Evolutionary conservation across 2,888 invertebrate species (phyloP), one percentile per base, ranked within the genome.

Genomic region (Drosophila putrida): DNA sequence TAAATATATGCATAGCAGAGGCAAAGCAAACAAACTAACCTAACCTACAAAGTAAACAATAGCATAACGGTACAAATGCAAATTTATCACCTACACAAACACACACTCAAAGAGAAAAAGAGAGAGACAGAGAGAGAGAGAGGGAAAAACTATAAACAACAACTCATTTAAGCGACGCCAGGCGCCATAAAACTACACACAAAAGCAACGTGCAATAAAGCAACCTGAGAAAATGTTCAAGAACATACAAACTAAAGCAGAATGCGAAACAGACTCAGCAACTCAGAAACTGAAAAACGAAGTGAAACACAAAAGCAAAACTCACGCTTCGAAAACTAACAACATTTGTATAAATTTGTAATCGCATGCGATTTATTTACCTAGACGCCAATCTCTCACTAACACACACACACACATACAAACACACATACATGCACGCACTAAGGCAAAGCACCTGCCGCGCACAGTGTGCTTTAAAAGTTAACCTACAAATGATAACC

Each of bases 1-100:
- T 83, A 83, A 89, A 88, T 84, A 78, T 70, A 75, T 71, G 54
- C 57, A 47, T 39, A 65, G 59, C 61, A 51, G 35, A 63, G 65
- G 31, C 54, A 59, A 55, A 49, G 51, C 76, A 75, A 82, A 75
- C 80, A 82, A 89, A 85, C 88, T 82, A 85, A 88, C 83, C 88
- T 82, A 85, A 88, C 83, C 82, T 73, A 79, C 80, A 79, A 89
- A 73, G 90, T 89, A 89, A 83, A 89, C 90, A 83, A 82, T 62
- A 88, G 83, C 80, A 76, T 85, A 63, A 82, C 80, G 86, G 38
- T 88, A 82, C 71, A 89, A 85, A 83, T 89, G 90, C 83, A 89
- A 83, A 83, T 83, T 89, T 89, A 73, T 72, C 78, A 68, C 81
- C 58, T 50, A 49, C 54, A 64, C 71, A 59, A 62, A 54, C 51